These are phyloP conservation scores for Nephrotoma flavescens DNA, from an alignment of 2,888 invertebrate genomes.

Conservation along the genomic window DNA sequence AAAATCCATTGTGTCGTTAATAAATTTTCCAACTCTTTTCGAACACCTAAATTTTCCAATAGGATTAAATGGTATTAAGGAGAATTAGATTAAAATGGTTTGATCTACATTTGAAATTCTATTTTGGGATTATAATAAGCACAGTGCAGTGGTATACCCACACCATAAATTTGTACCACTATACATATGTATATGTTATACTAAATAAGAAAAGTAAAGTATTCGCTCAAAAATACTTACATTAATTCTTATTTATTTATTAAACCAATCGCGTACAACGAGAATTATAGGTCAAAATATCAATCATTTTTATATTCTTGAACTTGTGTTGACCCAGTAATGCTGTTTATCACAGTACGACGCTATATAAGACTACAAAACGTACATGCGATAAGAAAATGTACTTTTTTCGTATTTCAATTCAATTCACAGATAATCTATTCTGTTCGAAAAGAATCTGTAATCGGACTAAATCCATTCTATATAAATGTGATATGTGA, in stretches of 20 bases:
- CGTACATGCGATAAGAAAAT: not conserved
- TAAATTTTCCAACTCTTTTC: not conserved
- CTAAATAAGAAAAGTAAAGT: not conserved
- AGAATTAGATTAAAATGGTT: not conserved
- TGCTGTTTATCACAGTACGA: not conserved
- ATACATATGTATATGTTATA: too few species aligned
- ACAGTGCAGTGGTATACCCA: not conserved
- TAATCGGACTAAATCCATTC: not conserved
- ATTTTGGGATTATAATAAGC: not conserved
- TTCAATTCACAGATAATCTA: not conserved
- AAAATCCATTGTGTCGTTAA: not conserved
- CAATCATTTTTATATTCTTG: not conserved
- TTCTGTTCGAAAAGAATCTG: not conserved
- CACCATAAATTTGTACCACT: not conserved
- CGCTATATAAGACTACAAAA: not conserved
- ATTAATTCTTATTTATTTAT: not conserved
- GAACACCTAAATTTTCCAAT: not conserved
- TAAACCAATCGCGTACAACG: not conserved
- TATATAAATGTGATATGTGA: not conserved
- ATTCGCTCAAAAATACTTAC: not conserved
- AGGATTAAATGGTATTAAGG: not conserved
- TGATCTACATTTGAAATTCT: not conserved
- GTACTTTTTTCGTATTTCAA: not conserved
- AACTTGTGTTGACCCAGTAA: not conserved
- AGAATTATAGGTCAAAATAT: not conserved